Conservation (phyloP, 2,113 vertebrate genomes). For the Aptenodytes patagonicus region DNA sequence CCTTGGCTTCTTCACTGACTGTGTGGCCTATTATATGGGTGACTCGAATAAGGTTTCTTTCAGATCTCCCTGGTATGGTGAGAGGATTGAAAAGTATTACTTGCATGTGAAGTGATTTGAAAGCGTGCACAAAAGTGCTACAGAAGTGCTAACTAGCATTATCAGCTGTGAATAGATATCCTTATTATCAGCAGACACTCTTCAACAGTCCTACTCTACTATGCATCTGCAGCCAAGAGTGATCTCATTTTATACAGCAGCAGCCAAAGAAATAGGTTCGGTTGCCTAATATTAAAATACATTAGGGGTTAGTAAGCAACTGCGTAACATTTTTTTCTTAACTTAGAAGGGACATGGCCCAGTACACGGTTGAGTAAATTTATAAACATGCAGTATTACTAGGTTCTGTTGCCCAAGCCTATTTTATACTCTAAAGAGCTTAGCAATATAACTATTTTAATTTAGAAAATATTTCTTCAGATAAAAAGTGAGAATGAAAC, state of each 20-base stretch:
- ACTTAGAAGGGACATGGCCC: background rate
- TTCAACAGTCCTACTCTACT: constrained; percentile 31
- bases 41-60: background rate
- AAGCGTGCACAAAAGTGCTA: background rate
- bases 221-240: constrained; percentile 20
- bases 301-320: background rate
- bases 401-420: background rate
- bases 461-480: background rate
- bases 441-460: background rate
- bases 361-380: background rate
- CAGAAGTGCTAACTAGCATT: constrained; percentile 51
- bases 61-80: background rate
- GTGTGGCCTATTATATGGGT: background rate
- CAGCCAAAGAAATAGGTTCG: constrained; percentile 37
- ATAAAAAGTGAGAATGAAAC: background rate
- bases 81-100: background rate
- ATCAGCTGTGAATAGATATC: constrained; percentile 62
- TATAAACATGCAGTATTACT: background rate
- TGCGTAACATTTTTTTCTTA: background rate
- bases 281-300: background rate
- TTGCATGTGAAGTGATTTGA: background rate
- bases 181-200: constrained; percentile 42
- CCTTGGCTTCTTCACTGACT: background rate
- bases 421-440: background rate
- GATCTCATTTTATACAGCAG: constrained; percentile 32